Conservation (phyloP, 2,113 vertebrate genomes). For the Microcebus ravelobensis region DNA sequence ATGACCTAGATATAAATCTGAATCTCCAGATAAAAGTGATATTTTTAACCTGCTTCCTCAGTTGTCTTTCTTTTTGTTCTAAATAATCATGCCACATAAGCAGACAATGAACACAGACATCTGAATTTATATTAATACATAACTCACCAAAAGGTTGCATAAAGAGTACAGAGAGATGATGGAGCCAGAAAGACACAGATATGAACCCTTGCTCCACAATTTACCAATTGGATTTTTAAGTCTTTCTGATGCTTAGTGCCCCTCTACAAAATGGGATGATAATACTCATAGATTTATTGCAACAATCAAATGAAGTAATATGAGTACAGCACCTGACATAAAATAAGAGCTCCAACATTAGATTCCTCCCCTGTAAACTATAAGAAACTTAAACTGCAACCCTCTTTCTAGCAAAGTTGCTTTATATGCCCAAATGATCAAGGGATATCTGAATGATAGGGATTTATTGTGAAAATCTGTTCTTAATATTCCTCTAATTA, state of each 20-base stretch:
- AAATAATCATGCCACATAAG: background rate
- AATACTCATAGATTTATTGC: background rate
- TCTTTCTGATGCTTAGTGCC: background rate
- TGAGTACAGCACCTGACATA: background rate
- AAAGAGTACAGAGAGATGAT: background rate
- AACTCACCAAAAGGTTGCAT: background rate
- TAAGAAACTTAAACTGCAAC: background rate
- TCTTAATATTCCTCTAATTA: slow-evolving; percentile 20
- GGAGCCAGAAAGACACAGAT: background rate
- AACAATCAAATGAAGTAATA: background rate
- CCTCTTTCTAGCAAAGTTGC: background rate
- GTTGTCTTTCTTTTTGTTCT: background rate
- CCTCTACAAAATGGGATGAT: background rate
- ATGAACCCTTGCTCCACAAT: background rate
- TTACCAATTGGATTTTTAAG: background rate
- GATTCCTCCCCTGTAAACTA: background rate
- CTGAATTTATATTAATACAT: background rate
- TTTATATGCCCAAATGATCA: background rate
- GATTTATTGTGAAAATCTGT: slow-evolving; percentile 20
- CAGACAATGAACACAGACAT: background rate
- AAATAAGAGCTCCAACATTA: background rate
- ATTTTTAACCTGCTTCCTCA: slow-evolving; percentile 42
- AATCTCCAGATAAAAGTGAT: background rate
- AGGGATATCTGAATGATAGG: background rate
- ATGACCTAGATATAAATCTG: background rate